Percentiles rank a stretch among this genome's conserved stretches.
Conservation (phyloP, 2,113 vertebrate genomes). For the Catharus minimus region DNA sequence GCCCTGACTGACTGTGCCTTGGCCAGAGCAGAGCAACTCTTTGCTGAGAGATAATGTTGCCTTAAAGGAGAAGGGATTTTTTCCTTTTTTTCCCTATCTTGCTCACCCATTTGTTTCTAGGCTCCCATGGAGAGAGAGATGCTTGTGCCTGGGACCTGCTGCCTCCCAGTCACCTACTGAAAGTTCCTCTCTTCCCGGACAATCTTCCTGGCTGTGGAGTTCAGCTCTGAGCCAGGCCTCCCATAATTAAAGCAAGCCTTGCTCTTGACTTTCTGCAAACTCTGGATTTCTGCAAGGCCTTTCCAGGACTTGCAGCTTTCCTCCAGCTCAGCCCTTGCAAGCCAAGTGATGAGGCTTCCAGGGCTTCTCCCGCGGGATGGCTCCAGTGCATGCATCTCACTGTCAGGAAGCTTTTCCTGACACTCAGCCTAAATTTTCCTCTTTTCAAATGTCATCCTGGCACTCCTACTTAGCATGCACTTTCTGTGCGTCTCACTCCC, state of each 20-base stretch:
- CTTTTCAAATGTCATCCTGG: slow-evolving; percentile 38
- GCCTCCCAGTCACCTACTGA: background rate
- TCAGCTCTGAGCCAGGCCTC: background rate
- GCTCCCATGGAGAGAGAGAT: background rate
- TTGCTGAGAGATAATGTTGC: background rate
- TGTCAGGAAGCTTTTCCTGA: slow-evolving; percentile 53
- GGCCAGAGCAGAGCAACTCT: background rate
- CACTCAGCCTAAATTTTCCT: background rate
- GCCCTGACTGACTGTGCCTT: slow-evolving; percentile 3
- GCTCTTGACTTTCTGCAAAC: background rate
- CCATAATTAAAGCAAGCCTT: background rate
- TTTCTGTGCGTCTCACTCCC: background rate
- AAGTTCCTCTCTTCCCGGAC: background rate
- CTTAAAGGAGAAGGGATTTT: slow-evolving; percentile 51
- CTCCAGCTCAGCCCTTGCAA: background rate
- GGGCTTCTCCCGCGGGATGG: background rate
- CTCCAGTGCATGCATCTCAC: slow-evolving; percentile 20
- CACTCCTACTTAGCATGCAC: background rate
- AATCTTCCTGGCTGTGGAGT: background rate
- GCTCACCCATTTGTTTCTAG: background rate
- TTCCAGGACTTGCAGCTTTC: slow-evolving; percentile 51
- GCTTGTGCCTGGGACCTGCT: background rate
- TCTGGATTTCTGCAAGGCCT: slow-evolving; percentile 20
- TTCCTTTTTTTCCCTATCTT: background rate
- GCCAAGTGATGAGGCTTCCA: slow-evolving; percentile 55